phyloP scores from a whole-genome alignment of 2,797 vertebrate species.

The Dermochelys coriacea region DNA sequence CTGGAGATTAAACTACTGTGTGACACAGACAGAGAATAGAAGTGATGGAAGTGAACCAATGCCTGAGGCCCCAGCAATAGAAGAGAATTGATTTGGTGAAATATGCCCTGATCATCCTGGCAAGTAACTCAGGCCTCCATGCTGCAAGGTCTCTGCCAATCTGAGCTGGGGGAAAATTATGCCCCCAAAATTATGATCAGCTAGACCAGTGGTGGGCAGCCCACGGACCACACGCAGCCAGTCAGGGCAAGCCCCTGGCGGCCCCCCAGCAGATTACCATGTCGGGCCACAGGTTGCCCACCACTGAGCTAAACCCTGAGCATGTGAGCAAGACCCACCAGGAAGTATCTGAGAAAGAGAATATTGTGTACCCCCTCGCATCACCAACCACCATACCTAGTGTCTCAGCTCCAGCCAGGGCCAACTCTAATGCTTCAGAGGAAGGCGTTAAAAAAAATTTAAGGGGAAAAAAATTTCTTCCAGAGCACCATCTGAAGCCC shows the following conservation, averaged over 20 bases:
- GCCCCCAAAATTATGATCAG: neutral
- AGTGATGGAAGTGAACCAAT: neutral
- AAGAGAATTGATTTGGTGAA: neutral
- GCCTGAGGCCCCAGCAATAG: neutral
- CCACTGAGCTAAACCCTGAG: neutral
- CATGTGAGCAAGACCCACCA: neutral
- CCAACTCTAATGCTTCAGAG: neutral
- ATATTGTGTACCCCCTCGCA: neutral
- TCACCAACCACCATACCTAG: neutral
- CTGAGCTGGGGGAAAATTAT: neutral
- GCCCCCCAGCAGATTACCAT: too few relatives aligned
- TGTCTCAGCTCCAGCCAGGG: neutral
- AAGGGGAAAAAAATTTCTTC: too few relatives aligned
- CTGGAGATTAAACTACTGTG: neutral
- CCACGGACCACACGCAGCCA: too few relatives aligned
- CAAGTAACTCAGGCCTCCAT: neutral
- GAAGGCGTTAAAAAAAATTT: neutral
- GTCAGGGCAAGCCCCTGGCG: too few relatives aligned
- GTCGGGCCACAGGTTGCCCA: too few relatives aligned
- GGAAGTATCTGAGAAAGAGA: neutral
- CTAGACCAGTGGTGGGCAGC: neutral
- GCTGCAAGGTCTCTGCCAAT: neutral
- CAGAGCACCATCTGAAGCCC: neutral
- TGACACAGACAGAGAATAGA: neutral
- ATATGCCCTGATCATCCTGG: neutral